phyloP scores from a whole-genome alignment of 2,797 vertebrate species.

The Darevskia nairensis region DNA sequence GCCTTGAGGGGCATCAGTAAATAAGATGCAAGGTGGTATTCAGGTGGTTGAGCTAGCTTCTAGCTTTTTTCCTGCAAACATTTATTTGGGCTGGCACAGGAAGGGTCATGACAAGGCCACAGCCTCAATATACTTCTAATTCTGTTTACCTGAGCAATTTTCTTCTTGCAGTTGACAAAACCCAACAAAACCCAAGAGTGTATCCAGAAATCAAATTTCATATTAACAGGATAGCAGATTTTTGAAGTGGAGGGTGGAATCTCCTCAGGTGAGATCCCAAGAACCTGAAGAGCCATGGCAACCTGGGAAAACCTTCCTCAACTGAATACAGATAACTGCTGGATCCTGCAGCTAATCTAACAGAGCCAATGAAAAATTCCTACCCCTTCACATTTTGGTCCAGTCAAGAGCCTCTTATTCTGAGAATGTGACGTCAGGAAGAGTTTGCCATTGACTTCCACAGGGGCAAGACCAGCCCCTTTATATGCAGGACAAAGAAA shows the following conservation, averaged over 20 bases:
- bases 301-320: neutral
- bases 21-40: neutral
- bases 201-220: neutral
- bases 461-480: neutral
- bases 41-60: neutral
- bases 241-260: neutral
- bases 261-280: neutral
- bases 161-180: neutral
- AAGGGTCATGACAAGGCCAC: neutral
- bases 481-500: constrained; percentile 12
- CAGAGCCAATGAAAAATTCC: neutral
- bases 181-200: neutral
- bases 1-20: neutral
- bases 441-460: neutral
- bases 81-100: neutral
- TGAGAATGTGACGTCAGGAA: neutral
- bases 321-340: neutral
- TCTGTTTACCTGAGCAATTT: neutral
- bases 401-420: neutral
- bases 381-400: neutral
- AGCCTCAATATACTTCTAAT: neutral
- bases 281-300: neutral
- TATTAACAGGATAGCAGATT: neutral
- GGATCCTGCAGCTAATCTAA: neutral
- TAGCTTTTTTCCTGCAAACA: neutral